Base-by-base conservation (phyloP, 2,113 vertebrate genomes). In the Fulica atra region DNA sequence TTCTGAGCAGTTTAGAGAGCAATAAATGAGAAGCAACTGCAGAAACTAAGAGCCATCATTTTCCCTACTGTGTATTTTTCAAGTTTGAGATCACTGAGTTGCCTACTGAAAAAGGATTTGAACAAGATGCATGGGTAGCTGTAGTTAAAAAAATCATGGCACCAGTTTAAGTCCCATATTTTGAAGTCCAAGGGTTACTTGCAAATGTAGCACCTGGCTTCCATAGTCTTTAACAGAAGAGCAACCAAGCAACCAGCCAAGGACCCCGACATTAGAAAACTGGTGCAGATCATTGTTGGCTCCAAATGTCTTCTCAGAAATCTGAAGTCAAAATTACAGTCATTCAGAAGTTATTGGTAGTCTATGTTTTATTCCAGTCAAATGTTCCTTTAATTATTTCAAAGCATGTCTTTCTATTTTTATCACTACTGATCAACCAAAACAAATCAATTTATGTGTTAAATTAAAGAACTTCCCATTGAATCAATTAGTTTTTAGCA, bases 401-500 rank as follows among this genome's bases (percentile, higher is more conserved):
- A 84, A 88, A 88, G 14, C 14, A 13, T 44, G 18, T 54, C 44
- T 78, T 88, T 92, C 92, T 91, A 72, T 87, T 97, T 95, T 96
- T 93, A 74, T 95, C 81, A n/a, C 16, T 36, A 89, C 86, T 79
- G 57, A 91, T 91, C 77, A 95, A 85, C 42, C 69, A 78, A 93
- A 95, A 44, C 66, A 95, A 91, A 92, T 78, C 38, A 81, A 89
- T 91, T 74, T 89, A 7, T 78, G 20, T 81, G 46, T 74, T 95
- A 79, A 82, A 92, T 69, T 88, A 64, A 97, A 91, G 65, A 89
- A 84, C 29, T 91, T 92, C 53, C 69, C 29, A 64, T 64, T 81
- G 48, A 93, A 86, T 79, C 1, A 0, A 82, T 83, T 59, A 9
- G 3, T 48, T 95, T 96, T 76, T 48, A 87, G 38, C 1, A 3